Conservation (phyloP, 2,113 vertebrate genomes). For the Hippopotamus amphibius region DNA sequence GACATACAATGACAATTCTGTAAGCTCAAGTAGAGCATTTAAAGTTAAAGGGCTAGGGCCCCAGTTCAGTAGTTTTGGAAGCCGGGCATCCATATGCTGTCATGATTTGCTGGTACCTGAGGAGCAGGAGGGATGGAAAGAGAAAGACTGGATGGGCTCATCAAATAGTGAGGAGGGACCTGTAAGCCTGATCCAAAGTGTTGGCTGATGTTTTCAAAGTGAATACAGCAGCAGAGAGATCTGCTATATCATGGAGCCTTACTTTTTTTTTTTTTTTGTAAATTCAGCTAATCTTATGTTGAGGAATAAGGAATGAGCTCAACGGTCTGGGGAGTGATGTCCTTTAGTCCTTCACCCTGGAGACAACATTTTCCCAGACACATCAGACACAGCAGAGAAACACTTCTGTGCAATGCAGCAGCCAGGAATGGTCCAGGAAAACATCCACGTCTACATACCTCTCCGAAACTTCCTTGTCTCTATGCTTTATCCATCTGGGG, state of each 20-base stretch:
- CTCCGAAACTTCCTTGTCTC: neutral
- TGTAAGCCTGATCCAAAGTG: neutral
- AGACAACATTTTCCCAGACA: neutral
- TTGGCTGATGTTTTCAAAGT: neutral
- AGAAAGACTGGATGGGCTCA: neutral
- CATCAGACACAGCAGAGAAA: neutral
- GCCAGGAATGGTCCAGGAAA: neutral
- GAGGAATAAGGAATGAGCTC: neutral
- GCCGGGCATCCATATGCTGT: neutral
- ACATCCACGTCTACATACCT: neutral
- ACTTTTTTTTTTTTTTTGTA: neutral
- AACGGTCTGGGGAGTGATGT: neutral
- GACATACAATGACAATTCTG: slow-evolving; percentile 18
- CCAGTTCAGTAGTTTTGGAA: neutral
- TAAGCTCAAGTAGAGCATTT: slow-evolving; percentile 26
- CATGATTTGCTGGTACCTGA: slow-evolving; percentile 21
- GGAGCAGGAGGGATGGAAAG: neutral
- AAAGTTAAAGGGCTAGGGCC: neutral
- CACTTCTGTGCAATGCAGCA: neutral
- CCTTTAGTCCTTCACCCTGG: neutral
- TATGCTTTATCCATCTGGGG: neutral
- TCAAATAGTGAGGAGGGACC: neutral
- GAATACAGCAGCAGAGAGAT: neutral
- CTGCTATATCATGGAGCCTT: neutral
- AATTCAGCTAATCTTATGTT: neutral